A percentile compares a stretch with the other conserved stretches of the same genome.
These are phyloP conservation scores for Phylloscopus whistleri DNA, from an alignment of 2,113 vertebrate genomes.

Conservation along the genomic window DNA sequence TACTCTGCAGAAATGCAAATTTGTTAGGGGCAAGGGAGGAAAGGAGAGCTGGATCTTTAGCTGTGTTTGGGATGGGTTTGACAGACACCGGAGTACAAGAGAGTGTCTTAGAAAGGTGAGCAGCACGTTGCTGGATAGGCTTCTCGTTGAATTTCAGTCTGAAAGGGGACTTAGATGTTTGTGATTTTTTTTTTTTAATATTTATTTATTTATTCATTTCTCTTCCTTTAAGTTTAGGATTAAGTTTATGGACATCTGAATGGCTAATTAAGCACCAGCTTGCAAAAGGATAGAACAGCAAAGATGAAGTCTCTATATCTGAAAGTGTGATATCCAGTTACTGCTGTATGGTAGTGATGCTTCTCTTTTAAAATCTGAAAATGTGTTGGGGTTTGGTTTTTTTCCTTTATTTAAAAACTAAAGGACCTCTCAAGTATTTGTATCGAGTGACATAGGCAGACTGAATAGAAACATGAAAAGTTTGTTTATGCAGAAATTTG, in stretches of 20 bases:
- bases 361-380: neutral
- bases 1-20: neutral
- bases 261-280: neutral
- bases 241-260: neutral
- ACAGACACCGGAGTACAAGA: neutral
- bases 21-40: neutral
- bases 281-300: neutral
- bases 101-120: neutral
- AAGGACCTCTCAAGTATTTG: neutral
- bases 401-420: neutral
- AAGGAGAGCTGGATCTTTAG: neutral
- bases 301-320: neutral
- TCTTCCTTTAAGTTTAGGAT: neutral
- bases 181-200: neutral
- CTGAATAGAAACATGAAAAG: neutral
- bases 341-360: neutral
- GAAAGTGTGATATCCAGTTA: neutral
- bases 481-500: neutral
- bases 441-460: neutral
- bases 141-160: neutral
- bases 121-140: fast-evolving
- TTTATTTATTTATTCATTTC: neutral
- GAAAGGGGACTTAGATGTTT: neutral
- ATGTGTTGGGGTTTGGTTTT: neutral
- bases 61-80: neutral